Conservation (phyloP, 2,888 invertebrate genomes). For the Caradrina kadenii region DNA sequence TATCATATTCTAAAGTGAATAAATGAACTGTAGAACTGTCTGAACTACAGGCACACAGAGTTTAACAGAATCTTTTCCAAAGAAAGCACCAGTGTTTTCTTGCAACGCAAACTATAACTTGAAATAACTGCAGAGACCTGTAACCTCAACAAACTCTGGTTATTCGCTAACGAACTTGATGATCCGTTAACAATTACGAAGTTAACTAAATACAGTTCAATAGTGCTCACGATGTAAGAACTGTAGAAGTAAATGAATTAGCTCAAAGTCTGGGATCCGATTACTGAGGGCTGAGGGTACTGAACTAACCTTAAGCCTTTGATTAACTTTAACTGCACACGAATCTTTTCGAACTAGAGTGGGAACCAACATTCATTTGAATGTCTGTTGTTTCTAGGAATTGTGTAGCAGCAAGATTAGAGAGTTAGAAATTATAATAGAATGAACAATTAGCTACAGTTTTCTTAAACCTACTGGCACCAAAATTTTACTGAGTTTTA, state of each 20-base stretch:
- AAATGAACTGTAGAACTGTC: not conserved
- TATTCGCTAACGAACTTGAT: slow-evolving; percentile 24
- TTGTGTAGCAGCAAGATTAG: too few relatives aligned
- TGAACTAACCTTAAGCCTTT: not conserved
- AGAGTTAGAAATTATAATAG: too few relatives aligned
- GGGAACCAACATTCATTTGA: too few relatives aligned
- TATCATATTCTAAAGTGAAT: too few relatives aligned
- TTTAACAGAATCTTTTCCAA: not conserved
- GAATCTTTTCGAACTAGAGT: slow-evolving; percentile 2
- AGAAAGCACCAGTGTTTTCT: not conserved
- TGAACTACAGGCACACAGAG: not conserved
- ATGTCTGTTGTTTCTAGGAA: too few relatives aligned
- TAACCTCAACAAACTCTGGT: slow-evolving; percentile 14
- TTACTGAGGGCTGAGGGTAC: slow-evolving; percentile 27
- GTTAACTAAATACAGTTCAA: slow-evolving; percentile 28
- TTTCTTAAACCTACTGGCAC: too few relatives aligned
- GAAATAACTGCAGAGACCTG: slow-evolving; percentile 1
- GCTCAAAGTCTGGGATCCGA: slow-evolving; percentile 10
- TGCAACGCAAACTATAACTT: slow-evolving; percentile 12
- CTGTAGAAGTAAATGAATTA: slow-evolving; percentile 37
- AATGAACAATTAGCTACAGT: too few relatives aligned
- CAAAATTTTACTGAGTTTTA: too few relatives aligned
- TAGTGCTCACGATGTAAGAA: slow-evolving; percentile 20
- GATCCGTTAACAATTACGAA: slow-evolving; percentile 41
- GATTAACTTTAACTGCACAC: slow-evolving; percentile 2